phyloP scores from a whole-genome alignment of 2,113 vertebrate species.

The Leucosticte australis region DNA sequence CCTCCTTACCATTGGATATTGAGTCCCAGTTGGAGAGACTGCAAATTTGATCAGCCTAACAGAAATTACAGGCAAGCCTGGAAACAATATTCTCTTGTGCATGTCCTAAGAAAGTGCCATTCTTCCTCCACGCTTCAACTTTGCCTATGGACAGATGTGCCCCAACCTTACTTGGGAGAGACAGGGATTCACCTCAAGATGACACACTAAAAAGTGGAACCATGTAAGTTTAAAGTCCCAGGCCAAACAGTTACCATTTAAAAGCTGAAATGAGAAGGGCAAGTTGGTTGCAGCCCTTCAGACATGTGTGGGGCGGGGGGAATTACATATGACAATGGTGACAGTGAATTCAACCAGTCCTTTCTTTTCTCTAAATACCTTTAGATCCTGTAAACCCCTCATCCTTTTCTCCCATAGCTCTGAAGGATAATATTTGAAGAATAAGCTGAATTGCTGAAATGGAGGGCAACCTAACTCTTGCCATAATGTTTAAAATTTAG shows the following conservation, averaged over 20 bases:
- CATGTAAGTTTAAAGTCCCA: not conserved
- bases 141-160: accelerated
- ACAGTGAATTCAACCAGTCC: not conserved
- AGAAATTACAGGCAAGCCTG: conserved; percentile 57
- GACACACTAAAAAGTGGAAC: not conserved
- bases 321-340: not conserved
- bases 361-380: not conserved
- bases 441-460: not conserved
- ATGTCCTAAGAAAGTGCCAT: conserved; percentile 21
- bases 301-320: not conserved
- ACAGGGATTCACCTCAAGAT: not conserved
- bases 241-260: not conserved
- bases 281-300: not conserved
- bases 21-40: conserved; percentile 57
- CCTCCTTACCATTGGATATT: conserved; percentile 44
- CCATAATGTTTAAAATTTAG: not conserved
- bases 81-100: conserved; percentile 61
- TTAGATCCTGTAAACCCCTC: not conserved
- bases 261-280: not conserved
- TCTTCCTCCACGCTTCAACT: not conserved
- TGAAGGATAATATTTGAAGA: not conserved
- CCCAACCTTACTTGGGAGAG: not conserved
- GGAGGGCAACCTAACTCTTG: not conserved
- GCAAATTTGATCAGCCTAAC: conserved; percentile 59
- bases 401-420: not conserved